Conservation (phyloP, 2,797 vertebrate species). For the Acomys russatus region DNA sequence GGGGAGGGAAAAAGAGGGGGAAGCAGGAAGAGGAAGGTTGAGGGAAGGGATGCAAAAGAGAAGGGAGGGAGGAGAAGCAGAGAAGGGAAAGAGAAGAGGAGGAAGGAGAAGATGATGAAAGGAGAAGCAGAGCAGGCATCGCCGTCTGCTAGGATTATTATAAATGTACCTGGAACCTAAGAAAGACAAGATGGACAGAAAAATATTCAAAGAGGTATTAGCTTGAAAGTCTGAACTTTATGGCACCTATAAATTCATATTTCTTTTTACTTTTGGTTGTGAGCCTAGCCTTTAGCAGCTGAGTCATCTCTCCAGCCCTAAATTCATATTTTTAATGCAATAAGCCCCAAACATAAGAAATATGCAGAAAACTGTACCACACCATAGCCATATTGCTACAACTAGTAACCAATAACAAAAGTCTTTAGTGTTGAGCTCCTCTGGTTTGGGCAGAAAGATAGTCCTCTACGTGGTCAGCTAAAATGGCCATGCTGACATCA, state of each 20-base stretch:
- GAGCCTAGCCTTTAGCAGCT: too few species aligned
- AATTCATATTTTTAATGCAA: too few species aligned
- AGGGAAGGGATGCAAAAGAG: neutral
- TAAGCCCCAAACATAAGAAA: neutral
- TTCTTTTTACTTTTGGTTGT: too few species aligned
- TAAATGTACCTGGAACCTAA: neutral
- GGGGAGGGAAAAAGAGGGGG: neutral
- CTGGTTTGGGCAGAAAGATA: neutral
- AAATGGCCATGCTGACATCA: neutral
- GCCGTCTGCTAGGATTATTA: too few species aligned
- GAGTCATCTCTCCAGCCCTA: too few species aligned
- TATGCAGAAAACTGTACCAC: neutral
- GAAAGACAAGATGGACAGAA: neutral
- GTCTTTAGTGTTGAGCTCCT: neutral
- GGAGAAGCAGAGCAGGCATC: neutral
- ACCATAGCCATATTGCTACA: neutral
- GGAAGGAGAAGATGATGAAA: fast-evolving
- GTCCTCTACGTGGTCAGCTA: neutral
- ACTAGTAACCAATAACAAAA: neutral
- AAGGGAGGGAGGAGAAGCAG: fast-evolving
- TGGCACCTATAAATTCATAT: neutral
- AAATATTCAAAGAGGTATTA: constrained; percentile 7
- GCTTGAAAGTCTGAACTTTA: neutral
- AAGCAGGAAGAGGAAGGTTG: neutral
- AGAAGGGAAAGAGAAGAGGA: neutral